Evolutionary conservation across 2,113 vertebrate species (phyloP).

Genomic region (Dermatemys mawii): DNA sequence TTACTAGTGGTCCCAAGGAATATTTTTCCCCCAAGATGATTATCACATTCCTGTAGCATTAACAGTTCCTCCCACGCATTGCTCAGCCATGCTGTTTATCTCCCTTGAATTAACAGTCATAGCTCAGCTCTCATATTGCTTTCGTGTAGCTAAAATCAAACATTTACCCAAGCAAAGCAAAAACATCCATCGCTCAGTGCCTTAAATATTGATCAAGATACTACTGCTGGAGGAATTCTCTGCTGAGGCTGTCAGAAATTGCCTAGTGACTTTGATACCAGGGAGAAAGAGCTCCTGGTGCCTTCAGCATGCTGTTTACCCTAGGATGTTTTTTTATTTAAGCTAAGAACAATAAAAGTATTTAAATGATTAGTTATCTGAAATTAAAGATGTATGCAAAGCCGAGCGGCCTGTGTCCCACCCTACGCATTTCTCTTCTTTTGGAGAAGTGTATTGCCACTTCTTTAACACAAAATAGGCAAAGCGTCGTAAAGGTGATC

Average conservation of each 20-base stretch:
- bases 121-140: conserved; percentile 44
- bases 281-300: neutral
- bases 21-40: neutral
- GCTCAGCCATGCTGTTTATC: conserved; percentile 21
- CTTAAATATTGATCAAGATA: neutral
- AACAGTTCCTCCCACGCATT: conserved; percentile 46
- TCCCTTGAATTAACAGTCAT: conserved; percentile 26
- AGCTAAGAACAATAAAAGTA: neutral
- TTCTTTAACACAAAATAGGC: neutral
- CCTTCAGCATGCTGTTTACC: neutral
- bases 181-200: conserved; percentile 33
- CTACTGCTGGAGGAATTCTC: neutral
- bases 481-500: neutral
- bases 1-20: conserved; percentile 22
- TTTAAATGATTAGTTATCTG: neutral
- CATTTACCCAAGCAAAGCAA: conserved; percentile 64
- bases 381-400: neutral
- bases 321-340: neutral
- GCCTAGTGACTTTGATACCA: neutral
- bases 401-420: neutral
- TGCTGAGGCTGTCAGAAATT: neutral
- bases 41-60: conserved; percentile 27
- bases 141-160: conserved; percentile 55
- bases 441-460: neutral
- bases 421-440: neutral